These are phyloP conservation scores for Drosophila flavopinicola DNA, from an alignment of 2,888 invertebrate genomes.

Conservation along the genomic window DNA sequence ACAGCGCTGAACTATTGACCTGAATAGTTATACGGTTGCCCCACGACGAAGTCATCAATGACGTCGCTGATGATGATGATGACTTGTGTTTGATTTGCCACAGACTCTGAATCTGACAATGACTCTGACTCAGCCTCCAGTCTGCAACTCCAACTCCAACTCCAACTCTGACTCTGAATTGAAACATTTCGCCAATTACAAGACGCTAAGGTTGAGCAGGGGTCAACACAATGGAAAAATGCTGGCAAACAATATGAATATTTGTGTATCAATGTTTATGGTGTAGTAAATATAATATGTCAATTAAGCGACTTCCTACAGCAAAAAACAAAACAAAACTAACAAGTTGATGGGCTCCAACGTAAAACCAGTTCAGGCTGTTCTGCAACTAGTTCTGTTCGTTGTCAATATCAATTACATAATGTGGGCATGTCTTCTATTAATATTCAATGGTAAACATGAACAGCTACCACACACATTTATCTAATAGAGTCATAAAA, in stretches of 20 bases:
- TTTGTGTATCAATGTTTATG: slow-evolving; percentile 15
- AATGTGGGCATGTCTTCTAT: slow-evolving; percentile 63
- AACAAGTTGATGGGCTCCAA: slow-evolving; percentile 4
- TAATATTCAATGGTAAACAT: slow-evolving; percentile 52
- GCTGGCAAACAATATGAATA: slow-evolving; percentile 22
- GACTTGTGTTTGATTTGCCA: slow-evolving; percentile 71
- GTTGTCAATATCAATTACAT: slow-evolving; percentile 70
- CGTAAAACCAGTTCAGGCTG: slow-evolving; percentile 37
- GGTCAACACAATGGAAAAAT: slow-evolving; percentile 50
- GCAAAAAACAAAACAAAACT: background rate
- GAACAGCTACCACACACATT: slow-evolving; percentile 22
- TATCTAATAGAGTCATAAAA: slow-evolving; percentile 77
- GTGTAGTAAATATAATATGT: slow-evolving; percentile 36
- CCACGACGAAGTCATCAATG: slow-evolving; percentile 68
- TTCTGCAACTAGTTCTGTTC: slow-evolving; percentile 51
- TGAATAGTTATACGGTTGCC: slow-evolving; percentile 61
- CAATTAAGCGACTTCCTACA: slow-evolving; percentile 50
- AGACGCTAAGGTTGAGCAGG: slow-evolving; percentile 48
- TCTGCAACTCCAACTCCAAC: background rate
- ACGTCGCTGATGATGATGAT: slow-evolving; percentile 56
- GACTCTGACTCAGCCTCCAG: slow-evolving; percentile 9
- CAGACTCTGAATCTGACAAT: slow-evolving; percentile 10
- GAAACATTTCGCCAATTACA: slow-evolving; percentile 71
- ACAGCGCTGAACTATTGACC: slow-evolving; percentile 71
- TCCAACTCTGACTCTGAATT: slow-evolving; percentile 44